These are phyloP conservation scores for Hoplodrina ambigua DNA, from an alignment of 2,888 invertebrate genomes.

Conservation along the genomic window DNA sequence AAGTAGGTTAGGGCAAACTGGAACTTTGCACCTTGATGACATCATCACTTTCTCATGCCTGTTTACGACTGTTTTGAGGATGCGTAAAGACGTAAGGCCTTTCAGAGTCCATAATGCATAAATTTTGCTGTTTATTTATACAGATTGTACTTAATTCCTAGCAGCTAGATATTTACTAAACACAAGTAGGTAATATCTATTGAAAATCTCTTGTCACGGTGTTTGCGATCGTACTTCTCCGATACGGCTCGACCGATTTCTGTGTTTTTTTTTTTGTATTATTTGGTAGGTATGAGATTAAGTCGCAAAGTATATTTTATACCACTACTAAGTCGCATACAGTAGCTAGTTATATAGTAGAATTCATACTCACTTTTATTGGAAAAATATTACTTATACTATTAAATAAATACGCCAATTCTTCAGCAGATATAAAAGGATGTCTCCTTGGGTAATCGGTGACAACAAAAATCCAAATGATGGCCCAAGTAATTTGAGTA, in stretches of 20 bases:
- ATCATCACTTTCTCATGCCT: slow-evolving; percentile 36
- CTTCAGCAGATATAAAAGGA: slow-evolving; percentile 90
- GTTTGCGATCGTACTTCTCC: no score
- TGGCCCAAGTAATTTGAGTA: slow-evolving; percentile 88
- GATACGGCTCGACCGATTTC: no score
- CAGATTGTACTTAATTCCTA: no score
- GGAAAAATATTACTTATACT: slow-evolving; percentile 88
- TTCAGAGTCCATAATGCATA: neutral
- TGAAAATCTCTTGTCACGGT: no score
- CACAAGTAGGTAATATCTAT: no score
- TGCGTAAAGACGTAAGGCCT: slow-evolving; percentile 1
- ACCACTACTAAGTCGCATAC: no score
- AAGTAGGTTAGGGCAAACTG: slow-evolving; percentile 1
- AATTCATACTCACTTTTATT: slow-evolving; percentile 76
- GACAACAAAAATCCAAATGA: slow-evolving; percentile 90
- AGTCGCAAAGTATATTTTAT: no score
- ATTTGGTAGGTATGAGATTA: no score
- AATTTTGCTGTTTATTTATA: neutral
- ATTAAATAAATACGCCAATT: slow-evolving; percentile 90
- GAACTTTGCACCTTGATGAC: slow-evolving; percentile 13
- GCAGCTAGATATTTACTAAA: neutral
- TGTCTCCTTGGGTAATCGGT: slow-evolving; percentile 92
- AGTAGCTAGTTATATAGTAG: no score
- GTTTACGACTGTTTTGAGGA: slow-evolving; percentile 17
- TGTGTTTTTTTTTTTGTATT: no score